Evolutionary conservation across 2,888 invertebrate genomes (phyloP).

Genomic region (Aspidapion aeneum): DNA sequence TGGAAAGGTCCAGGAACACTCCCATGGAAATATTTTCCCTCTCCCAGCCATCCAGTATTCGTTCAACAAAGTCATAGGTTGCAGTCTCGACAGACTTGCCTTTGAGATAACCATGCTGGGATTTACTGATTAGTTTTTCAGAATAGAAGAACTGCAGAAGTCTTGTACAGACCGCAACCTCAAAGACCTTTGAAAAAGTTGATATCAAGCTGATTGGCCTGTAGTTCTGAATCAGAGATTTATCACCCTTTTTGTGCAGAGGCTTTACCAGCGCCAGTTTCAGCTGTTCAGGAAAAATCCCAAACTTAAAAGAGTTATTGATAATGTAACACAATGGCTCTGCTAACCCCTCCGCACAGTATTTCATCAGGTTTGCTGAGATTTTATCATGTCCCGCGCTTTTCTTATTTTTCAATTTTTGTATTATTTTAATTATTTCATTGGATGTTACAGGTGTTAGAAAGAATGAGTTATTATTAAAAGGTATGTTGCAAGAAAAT

Average conservation of each 20-base stretch:
- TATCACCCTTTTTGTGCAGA: constrained; percentile 6
- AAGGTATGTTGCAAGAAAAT: no score
- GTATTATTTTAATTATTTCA: neutral
- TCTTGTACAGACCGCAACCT: neutral
- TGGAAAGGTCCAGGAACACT: constrained; percentile 3
- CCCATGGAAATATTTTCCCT: neutral
- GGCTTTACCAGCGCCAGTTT: constrained; percentile 1
- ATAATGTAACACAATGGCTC: neutral
- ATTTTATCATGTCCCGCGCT: constrained; percentile 3
- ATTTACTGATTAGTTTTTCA: neutral
- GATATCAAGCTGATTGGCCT: constrained; percentile 3
- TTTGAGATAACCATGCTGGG: neutral
- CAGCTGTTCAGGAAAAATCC: neutral
- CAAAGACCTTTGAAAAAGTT: constrained; percentile 5
- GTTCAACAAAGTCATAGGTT: neutral
- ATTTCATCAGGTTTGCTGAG: neutral
- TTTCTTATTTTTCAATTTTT: constrained; percentile 4
- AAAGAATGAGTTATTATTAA: no score
- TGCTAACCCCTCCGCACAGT: neutral
- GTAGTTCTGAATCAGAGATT: neutral
- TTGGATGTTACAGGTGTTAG: neutral
- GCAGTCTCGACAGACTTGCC: neutral
- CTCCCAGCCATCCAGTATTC: neutral
- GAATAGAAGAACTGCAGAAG: neutral
- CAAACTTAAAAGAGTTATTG: constrained; percentile 2